Evolutionary conservation across 1,140 invertebrate species (phyloP), one percentile per base, ranked within the genome.

Genomic region (Protaetia brevitarsis): DNA sequence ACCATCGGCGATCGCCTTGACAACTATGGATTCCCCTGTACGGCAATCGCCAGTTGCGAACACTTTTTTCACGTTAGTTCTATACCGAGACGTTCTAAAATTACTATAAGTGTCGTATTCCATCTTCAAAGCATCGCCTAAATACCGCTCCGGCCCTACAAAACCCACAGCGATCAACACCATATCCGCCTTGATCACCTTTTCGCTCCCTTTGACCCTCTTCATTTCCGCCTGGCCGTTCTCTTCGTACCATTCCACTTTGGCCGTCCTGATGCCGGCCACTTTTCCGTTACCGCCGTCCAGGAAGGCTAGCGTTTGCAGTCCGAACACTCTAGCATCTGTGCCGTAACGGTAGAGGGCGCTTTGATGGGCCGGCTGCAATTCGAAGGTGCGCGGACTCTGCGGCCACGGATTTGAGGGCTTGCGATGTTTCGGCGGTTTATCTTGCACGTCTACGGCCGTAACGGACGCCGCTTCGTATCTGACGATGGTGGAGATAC

Each of bases 361-460:
- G 82, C 99, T 97, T 77, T 98, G 96, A 75, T 99, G 97, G 0
- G 97, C 97, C 77, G 99, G 99, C 79, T 99, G 97, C 2, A 98
- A 89, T 71, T 95, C 90, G 83, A 98, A 98, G 3, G 98, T 90
- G 76, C 93, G 86, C 0, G 97, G 96, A 87, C 92, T 99, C 73
- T 98, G 95, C 23, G 97, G 97, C 97, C 97, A 99, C 3, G 97
- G 97, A 80, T 98, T 98, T 76, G 95, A 93, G 8, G 83, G 81
- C 5, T 87, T 88, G 26, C 97, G 84, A 19, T 82, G 83, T 10
- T 83, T 81, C 30, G 95, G 91, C 19, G 97, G 97, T 74, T 94
- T 87, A 0, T 97, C 96, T 51, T 99, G 81, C 73, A 99, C 99
- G 84, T 99, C 97, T 82, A 99, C 99, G 6, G 95, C 92, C 1